A percentile compares a stretch with the other conserved stretches of the same genome.
Evolutionary conservation across 1,140 invertebrate genomes (phyloP).

Genomic region (Bactericera cockerelli): DNA sequence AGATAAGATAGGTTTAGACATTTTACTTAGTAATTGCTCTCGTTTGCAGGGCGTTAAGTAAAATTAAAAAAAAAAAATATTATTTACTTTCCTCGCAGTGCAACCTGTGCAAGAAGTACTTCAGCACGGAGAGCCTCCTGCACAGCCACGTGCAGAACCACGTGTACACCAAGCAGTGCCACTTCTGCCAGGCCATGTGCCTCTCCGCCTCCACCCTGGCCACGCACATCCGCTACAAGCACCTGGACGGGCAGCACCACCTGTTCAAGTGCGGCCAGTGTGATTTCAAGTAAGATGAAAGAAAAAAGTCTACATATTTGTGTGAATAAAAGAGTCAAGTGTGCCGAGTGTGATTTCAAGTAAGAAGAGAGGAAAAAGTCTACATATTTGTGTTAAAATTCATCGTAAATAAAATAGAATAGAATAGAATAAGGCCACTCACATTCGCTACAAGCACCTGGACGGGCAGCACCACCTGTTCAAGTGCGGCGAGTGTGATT

Average conservation of each 20-base stretch:
- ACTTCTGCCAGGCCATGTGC: constrained; percentile 79
- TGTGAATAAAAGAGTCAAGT: too few species aligned
- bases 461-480: constrained; percentile 50
- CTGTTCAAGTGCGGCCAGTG: constrained; percentile 58
- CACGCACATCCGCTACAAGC: constrained; percentile 67
- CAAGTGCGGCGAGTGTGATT: constrained; percentile 56
- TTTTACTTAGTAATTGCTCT: too few species aligned
- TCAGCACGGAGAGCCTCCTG: constrained; percentile 61
- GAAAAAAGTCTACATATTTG: too few species aligned
- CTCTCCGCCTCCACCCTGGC: constrained; percentile 55
- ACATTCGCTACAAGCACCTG: constrained; percentile 70
- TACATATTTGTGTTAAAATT: background rate
- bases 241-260: constrained; percentile 44
- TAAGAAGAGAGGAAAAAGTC: background rate
- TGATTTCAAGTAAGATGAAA: constrained; percentile 37
- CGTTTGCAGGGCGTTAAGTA: too few species aligned
- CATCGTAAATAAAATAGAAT: background rate
- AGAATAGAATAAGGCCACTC: too few species aligned
- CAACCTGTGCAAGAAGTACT: constrained; percentile 56
- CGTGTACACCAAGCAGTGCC: constrained; percentile 79
- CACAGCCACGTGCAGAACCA: constrained; percentile 71
- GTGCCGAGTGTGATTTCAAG: constrained; percentile 31
- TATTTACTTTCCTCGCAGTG: constrained; percentile 57
- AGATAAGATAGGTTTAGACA: too few species aligned
- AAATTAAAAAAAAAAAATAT: too few species aligned